A percentile compares a stretch with the other conserved stretches of the same genome.
Evolutionary conservation across 2,888 invertebrate genomes (phyloP).

Genomic region (Euplexia lucipara): DNA sequence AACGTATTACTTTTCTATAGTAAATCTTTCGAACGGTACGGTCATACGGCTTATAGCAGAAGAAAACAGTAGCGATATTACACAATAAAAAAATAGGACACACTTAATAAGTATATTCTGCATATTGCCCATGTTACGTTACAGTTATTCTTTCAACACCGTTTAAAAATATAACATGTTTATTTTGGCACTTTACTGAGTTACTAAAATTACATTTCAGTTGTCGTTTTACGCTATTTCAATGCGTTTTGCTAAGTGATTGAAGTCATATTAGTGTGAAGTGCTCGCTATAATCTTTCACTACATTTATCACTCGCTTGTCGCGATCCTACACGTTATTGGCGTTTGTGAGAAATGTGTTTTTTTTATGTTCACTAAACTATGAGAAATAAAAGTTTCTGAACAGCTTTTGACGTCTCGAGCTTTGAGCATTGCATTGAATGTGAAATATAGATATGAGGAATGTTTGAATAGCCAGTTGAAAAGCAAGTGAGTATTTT

Average conservation of each 20-base stretch:
- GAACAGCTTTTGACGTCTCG: constrained; percentile 8
- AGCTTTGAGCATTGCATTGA: constrained; percentile 5
- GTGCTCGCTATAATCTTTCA: constrained; percentile 18
- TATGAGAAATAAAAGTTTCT: constrained; percentile 15
- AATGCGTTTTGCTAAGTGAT: constrained; percentile 41
- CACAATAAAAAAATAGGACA: constrained; percentile 51
- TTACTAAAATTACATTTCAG: constrained; percentile 51
- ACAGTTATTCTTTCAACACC: constrained; percentile 50
- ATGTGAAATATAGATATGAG: constrained; percentile 14
- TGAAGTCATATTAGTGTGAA: constrained; percentile 43
- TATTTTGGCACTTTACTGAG: constrained; percentile 66
- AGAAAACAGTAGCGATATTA: constrained; percentile 21
- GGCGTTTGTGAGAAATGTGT: constrained; percentile 35
- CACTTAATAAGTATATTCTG: constrained; percentile 32
- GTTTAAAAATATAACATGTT: constrained; percentile 67
- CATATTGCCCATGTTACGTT: constrained; percentile 49
- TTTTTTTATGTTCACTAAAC: constrained; percentile 12
- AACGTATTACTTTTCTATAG: constrained; percentile 4
- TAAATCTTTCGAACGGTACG: constrained; percentile 3
- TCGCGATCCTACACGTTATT: constrained; percentile 32
- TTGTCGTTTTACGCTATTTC: constrained; percentile 55
- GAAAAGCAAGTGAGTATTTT: neutral
- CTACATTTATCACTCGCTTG: constrained; percentile 49
- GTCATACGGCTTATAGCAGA: constrained; percentile 22
- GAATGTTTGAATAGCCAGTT: constrained; percentile 15